These are phyloP conservation scores for Clarias batrachus DNA, from an alignment of 2,113 vertebrate genomes.

Conservation along the genomic window DNA sequence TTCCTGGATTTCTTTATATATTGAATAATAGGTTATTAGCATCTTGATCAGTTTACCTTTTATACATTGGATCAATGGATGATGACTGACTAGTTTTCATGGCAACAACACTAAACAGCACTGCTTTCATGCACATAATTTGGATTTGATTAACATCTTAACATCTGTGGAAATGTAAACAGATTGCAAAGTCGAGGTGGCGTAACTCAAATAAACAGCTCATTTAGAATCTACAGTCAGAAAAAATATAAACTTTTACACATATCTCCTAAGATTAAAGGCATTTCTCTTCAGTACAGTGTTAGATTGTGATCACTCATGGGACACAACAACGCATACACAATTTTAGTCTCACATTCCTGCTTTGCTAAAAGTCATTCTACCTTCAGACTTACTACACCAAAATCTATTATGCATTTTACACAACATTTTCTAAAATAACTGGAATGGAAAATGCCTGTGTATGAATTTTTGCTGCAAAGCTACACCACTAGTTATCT, in stretches of 20 bases:
- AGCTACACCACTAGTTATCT: not conserved
- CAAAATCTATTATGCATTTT: not conserved
- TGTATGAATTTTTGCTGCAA: not conserved
- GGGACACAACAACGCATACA: not conserved
- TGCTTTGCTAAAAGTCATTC: constrained; percentile 22
- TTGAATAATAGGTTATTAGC: not conserved
- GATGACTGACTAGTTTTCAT: not conserved
- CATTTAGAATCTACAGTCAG: not conserved
- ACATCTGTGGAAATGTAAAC: not conserved
- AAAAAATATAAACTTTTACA: not conserved
- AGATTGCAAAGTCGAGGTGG: not conserved
- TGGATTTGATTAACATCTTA: not conserved
- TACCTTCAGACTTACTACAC: constrained; percentile 1
- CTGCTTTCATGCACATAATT: not conserved
- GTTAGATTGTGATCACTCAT: constrained; percentile 17
- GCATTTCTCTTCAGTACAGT: constrained; percentile 7
- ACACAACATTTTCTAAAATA: not conserved
- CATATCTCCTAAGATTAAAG: constrained; percentile 26
- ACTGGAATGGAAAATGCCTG: not conserved
- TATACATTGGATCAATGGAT: no score
- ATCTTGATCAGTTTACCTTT: not conserved
- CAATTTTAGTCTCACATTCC: not conserved
- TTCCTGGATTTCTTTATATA: not conserved
- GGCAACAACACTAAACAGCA: not conserved
- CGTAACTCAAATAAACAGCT: not conserved